Percentiles rank a stretch among this genome's conserved stretches.
phyloP scores from a whole-genome alignment of 2,888 invertebrate genomes.

The Tinea semifulvella region DNA sequence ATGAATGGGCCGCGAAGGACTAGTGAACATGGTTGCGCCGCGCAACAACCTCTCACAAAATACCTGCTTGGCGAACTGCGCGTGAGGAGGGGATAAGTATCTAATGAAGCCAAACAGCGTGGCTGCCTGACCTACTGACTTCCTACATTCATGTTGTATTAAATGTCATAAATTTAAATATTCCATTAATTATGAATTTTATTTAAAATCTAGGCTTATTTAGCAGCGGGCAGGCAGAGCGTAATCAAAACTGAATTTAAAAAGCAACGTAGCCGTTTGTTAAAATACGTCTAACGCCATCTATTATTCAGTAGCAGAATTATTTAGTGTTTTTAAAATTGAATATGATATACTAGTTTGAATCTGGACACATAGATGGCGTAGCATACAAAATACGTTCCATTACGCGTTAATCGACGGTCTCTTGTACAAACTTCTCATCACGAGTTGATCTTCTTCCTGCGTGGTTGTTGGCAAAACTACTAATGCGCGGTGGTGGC shows the following conservation, averaged over 20 bases:
- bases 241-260: too few relatives aligned
- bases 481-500: too few relatives aligned
- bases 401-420: too few relatives aligned
- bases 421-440: too few relatives aligned
- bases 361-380: background rate
- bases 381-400: too few relatives aligned
- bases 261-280: background rate
- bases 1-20: background rate
- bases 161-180: too few relatives aligned
- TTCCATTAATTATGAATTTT: too few relatives aligned
- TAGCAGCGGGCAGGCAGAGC: too few relatives aligned
- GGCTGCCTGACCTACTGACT: constrained; percentile 43
- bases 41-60: constrained; percentile 7
- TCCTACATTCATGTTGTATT: too few relatives aligned
- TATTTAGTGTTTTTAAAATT: background rate
- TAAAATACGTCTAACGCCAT: background rate
- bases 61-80: background rate
- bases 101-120: constrained; percentile 25
- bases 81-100: constrained; percentile 47
- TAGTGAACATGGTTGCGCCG: background rate
- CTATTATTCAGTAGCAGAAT: background rate
- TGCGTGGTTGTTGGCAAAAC: too few relatives aligned
- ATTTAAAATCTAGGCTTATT: too few relatives aligned
- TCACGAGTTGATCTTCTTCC: too few relatives aligned
- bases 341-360: background rate